Evolutionary conservation across 2,888 invertebrate species (phyloP).

Genomic region (Watsonalla binaria): DNA sequence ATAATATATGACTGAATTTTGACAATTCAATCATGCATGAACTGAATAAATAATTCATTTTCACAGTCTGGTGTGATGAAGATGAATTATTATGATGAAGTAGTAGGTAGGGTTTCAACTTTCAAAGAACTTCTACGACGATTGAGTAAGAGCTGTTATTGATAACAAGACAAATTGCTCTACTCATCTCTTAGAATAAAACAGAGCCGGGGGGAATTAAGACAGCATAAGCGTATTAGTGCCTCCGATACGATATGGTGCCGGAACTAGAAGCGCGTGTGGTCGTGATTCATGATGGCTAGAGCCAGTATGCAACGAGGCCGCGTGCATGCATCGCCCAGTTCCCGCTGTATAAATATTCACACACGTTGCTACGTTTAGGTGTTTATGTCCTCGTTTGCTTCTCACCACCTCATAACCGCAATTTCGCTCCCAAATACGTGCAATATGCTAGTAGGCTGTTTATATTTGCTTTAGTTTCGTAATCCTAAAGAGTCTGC

Average conservation of each 20-base stretch:
- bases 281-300: constrained; percentile 3
- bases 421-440: background rate
- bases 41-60: too few relatives aligned
- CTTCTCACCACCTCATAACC: background rate
- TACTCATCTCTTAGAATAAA: too few relatives aligned
- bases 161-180: too few relatives aligned
- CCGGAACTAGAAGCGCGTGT: constrained; percentile 2
- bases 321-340: constrained; percentile 13
- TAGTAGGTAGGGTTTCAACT: too few relatives aligned
- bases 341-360: constrained; percentile 10
- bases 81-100: too few relatives aligned
- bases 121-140: too few relatives aligned
- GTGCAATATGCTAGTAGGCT: background rate
- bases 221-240: too few relatives aligned
- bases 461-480: background rate
- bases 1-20: too few relatives aligned
- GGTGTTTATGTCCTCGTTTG: background rate
- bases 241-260: background rate
- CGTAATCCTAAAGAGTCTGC: background rate
- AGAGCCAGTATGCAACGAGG: constrained; percentile 11
- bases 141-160: too few relatives aligned
- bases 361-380: background rate
- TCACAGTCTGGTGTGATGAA: too few relatives aligned
- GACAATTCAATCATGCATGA: too few relatives aligned
- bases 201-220: too few relatives aligned